Conservation (phyloP, 2,797 vertebrate genomes). For the Triplophysa yarkandensis region DNA sequence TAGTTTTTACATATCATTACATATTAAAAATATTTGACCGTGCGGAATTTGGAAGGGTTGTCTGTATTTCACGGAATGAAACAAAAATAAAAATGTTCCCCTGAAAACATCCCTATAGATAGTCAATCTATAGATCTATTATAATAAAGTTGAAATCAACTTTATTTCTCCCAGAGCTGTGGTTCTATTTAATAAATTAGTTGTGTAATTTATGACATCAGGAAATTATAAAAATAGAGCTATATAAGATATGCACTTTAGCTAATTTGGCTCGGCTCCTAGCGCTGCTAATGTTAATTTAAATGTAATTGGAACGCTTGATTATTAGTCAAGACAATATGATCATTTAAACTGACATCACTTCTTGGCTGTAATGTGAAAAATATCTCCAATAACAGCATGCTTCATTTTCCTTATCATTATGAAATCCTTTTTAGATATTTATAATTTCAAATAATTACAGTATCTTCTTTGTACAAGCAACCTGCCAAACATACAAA, state of each 20-base stretch:
- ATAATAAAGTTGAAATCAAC: too few species aligned
- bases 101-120: too few species aligned
- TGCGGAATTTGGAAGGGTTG: too few species aligned
- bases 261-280: constrained; percentile 13
- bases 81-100: too few species aligned
- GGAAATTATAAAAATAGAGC: constrained; percentile 40
- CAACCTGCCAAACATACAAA: background rate
- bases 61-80: too few species aligned
- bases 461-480: background rate
- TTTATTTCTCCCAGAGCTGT: background rate
- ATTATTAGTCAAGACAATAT: constrained; percentile 19
- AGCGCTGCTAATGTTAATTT: constrained; percentile 6
- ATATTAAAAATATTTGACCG: too few species aligned
- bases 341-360: background rate
- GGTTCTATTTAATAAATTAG: constrained; percentile 21
- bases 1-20: too few species aligned
- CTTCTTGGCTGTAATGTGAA: background rate
- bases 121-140: too few species aligned
- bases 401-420: background rate
- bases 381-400: background rate
- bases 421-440: background rate
- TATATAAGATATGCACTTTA: constrained; percentile 20
- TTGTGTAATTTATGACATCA: constrained; percentile 34
- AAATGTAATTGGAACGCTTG: background rate
- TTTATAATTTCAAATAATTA: background rate